These are phyloP conservation scores for Betta splendens DNA, from an alignment of 2,797 vertebrate genomes.

Conservation along the genomic window DNA sequence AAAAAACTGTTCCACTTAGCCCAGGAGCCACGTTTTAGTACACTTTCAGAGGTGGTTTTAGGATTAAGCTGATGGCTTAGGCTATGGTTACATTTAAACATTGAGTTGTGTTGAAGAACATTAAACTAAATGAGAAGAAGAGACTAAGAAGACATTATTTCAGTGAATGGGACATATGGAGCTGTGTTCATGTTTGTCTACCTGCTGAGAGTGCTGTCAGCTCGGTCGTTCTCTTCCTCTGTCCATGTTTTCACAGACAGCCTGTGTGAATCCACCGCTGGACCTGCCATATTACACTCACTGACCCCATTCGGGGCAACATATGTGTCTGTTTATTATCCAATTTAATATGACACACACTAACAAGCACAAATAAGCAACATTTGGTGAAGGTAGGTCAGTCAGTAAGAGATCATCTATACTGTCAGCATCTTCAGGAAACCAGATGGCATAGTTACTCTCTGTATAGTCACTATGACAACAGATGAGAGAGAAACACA, in stretches of 20 bases:
- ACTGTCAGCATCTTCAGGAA: conserved; percentile 45
- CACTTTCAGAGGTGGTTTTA: too few relatives aligned
- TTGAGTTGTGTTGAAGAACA: too few relatives aligned
- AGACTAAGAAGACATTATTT: too few relatives aligned
- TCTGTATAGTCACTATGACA: conserved; percentile 33
- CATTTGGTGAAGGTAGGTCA: conserved; percentile 27
- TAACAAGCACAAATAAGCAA: conserved; percentile 7
- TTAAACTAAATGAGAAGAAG: too few relatives aligned
- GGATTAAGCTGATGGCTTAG: too few relatives aligned
- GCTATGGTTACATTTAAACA: too few relatives aligned
- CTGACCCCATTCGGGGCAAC: neutral
- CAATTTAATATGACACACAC: too few relatives aligned
- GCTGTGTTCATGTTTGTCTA: conserved; percentile 39
- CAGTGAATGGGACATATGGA: too few relatives aligned
- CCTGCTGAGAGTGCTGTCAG: conserved; percentile 75
- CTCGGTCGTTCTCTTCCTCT: conserved; percentile 71
- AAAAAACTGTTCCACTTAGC: too few relatives aligned
- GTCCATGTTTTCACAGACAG: conserved; percentile 72
- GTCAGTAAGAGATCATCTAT: too few relatives aligned
- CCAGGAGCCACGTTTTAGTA: too few relatives aligned
- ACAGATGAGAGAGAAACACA: conserved; percentile 20
- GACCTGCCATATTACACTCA: conserved; percentile 74
- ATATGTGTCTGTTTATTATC: too few relatives aligned
- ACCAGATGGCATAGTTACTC: conserved; percentile 57
- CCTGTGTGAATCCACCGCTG: conserved; percentile 65